Evolutionary conservation across 2,888 invertebrate species (phyloP).

Genomic region (Sphaerophoria taeniata): DNA sequence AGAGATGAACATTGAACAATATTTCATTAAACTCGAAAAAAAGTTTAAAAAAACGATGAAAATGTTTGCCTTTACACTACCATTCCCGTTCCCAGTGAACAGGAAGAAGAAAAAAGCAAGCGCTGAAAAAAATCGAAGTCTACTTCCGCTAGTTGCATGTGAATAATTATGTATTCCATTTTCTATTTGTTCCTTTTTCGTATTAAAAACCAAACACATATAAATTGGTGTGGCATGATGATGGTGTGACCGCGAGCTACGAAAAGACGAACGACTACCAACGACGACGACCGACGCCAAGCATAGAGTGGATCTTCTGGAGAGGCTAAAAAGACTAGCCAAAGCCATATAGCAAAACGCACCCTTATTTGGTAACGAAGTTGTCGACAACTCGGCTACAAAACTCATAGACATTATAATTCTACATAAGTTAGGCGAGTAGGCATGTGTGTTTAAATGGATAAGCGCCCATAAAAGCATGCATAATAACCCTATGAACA

Average conservation of each 20-base stretch:
- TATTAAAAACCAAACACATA: constrained; percentile 18
- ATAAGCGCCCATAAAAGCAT: constrained; percentile 69
- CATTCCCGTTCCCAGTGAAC: background rate
- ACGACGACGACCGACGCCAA: constrained; percentile 21
- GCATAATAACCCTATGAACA: constrained; percentile 33
- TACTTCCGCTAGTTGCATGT: constrained; percentile 66
- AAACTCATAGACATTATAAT: constrained; percentile 27
- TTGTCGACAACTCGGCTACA: constrained; percentile 32
- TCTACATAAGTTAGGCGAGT: constrained; percentile 11
- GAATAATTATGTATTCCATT: constrained; percentile 53
- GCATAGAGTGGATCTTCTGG: background rate
- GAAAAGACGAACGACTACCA: too few species aligned
- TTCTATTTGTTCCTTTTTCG: constrained; percentile 51
- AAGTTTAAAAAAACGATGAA: too few species aligned
- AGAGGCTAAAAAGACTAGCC: constrained; percentile 28
- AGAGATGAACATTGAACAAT: too few species aligned
- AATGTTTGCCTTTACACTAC: too few species aligned
- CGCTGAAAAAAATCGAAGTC: constrained; percentile 22
- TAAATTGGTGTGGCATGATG: constrained; percentile 61
- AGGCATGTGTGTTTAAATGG: constrained; percentile 53
- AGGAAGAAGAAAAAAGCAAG: constrained; percentile 1
- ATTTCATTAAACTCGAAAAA: too few species aligned
- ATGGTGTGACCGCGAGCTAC: background rate
- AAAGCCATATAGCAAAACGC: constrained; percentile 49
- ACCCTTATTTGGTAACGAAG: constrained; percentile 72